Base-by-base conservation (phyloP, 2,797 vertebrate genomes). In the Gallinago nigripennis region DNA sequence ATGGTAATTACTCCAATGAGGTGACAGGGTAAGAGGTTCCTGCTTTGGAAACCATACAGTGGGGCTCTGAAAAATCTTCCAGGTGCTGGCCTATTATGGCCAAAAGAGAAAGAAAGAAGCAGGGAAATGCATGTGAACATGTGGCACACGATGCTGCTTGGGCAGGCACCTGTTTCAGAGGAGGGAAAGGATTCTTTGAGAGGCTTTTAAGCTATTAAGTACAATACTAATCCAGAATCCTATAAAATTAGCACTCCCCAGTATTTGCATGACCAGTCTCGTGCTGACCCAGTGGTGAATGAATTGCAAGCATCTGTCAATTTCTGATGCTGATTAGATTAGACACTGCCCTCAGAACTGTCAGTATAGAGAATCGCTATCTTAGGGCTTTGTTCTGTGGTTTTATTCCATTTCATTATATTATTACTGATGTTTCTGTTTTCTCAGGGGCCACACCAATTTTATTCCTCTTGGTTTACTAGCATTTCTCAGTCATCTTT, bases 251-350 rank as follows among this genome's bases (percentile, higher is more conserved):
- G 48, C 89, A 84, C 54, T 90, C 73, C 93, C 33, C 69, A 83
- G 57, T 78, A 88, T 51, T 79, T 92, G 73, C 77, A 88, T 35
- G 70, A 78, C 28, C 78, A 88, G 63, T 33, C 71, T 90, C 41
- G 71, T 23, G 82, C 71, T 87, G 66, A 82, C 65, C 54, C 61
- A 75, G 28, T 80, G 90, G 73, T 86, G 72, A 92, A 88, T 37
- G 68, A 90, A 80, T 51, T 73, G 45, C 37, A 82, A 93, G 66
- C 61, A 88, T 86, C 65, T 92, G 64, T 86, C 92, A 69, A 4
- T 88, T 95, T 78, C 92, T 94, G 88, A 91, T 64, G 87, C 79
- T 82, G 76, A 97, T 94, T 86, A 89, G 70, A 88, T 92, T 80
- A 93, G 86, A 96, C 48, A 30, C 35, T 86, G 76, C 61, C 54